These are phyloP conservation scores for Glandiceps talaboti DNA, from an alignment of 53 echinoderm and acorn worm species.

Conservation along the genomic window DNA sequence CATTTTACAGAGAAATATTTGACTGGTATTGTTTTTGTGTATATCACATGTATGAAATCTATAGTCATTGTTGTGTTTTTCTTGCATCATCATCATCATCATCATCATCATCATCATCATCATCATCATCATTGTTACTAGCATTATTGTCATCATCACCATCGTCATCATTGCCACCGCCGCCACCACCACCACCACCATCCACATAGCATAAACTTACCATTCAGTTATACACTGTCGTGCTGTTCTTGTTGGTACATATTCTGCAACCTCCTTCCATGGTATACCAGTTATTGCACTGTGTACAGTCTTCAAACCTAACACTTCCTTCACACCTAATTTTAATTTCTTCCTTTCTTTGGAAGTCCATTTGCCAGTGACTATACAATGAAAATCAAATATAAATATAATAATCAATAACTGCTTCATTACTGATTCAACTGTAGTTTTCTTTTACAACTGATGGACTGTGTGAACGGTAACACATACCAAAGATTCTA, in stretches of 20 bases:
- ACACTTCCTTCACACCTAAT: background rate
- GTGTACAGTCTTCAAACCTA: background rate
- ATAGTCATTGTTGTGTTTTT: background rate
- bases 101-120: background rate
- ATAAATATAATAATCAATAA: too few species aligned
- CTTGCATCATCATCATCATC: background rate
- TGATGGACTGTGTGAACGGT: too few species aligned
- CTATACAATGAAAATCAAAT: background rate
- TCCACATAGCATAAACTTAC: background rate
- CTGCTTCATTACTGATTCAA: too few species aligned
- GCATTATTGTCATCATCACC: background rate
- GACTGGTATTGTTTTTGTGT: too few species aligned
- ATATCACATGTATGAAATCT: too few species aligned
- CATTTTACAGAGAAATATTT: too few species aligned
- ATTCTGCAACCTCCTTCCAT: background rate
- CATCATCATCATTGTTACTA: background rate
- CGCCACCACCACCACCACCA: background rate
- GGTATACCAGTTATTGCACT: background rate
- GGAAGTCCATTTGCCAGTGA: background rate
- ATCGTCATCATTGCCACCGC: background rate
- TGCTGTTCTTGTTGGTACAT: conserved; percentile 4
- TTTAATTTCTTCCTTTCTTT: background rate
- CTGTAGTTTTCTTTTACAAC: too few species aligned
- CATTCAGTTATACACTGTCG: conserved; percentile 3
- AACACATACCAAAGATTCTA: too few species aligned